A percentile compares a stretch with the other conserved stretches of the same genome.
Conservation (phyloP, 2,797 vertebrate species). For the Phrynocephalus forsythii region DNA sequence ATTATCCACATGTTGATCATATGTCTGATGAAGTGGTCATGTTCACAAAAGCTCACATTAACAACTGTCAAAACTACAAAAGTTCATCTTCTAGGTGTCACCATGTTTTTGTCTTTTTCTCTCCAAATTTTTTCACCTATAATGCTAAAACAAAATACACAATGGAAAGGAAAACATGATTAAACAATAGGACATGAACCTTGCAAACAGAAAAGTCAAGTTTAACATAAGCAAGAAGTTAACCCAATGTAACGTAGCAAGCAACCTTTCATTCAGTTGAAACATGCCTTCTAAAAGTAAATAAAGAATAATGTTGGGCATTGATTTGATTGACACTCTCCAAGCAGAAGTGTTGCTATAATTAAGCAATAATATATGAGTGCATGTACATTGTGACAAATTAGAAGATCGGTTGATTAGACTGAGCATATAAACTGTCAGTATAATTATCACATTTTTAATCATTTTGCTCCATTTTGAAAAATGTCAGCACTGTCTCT, state of each 20-base stretch:
- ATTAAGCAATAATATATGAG: slow-evolving; percentile 86
- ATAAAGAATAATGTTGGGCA: slow-evolving; percentile 76
- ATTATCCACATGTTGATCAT: too few relatives aligned
- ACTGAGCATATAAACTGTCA: slow-evolving; percentile 84
- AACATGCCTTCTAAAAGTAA: slow-evolving; percentile 73
- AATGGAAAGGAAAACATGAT: slow-evolving; percentile 54
- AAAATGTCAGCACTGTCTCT: slow-evolving; percentile 83
- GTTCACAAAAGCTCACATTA: too few relatives aligned
- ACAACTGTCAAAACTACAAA: too few relatives aligned
- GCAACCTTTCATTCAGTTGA: slow-evolving; percentile 66
- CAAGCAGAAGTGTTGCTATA: slow-evolving; percentile 82
- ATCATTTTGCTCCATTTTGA: slow-evolving; percentile 85
- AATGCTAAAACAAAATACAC: not conserved
- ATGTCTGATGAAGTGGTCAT: too few relatives aligned
- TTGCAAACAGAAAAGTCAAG: slow-evolving; percentile 24
- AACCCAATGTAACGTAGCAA: slow-evolving; percentile 64
- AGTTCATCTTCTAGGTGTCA: too few relatives aligned
- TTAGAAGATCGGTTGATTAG: slow-evolving; percentile 85
- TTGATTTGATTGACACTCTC: slow-evolving; percentile 82
- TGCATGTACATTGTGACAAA: slow-evolving; percentile 85
- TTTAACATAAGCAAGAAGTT: slow-evolving; percentile 59
- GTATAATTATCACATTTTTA: slow-evolving; percentile 87
- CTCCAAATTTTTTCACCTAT: too few relatives aligned
- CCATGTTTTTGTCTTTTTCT: too few relatives aligned
- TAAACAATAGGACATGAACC: slow-evolving; percentile 21